Percentiles rank a stretch among this genome's conserved stretches.
Evolutionary conservation across 1,140 invertebrate species (phyloP).

Genomic region (Drosophila ironensis): DNA sequence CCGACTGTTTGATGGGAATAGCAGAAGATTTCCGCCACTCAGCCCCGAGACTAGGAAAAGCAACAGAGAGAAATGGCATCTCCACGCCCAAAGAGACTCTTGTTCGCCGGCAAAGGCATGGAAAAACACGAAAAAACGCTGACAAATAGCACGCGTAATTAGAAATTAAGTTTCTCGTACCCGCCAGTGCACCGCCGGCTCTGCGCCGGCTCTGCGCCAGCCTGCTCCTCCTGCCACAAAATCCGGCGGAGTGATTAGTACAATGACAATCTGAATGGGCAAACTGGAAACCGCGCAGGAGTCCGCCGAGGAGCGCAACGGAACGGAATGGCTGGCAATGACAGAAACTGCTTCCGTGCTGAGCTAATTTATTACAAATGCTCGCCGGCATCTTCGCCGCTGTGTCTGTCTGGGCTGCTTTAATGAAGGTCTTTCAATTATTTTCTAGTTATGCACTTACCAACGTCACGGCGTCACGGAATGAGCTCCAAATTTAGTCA

Average conservation of each 20-base stretch:
- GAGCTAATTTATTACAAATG: constrained; percentile 54
- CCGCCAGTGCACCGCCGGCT: constrained; percentile 2
- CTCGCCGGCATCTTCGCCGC: constrained; percentile 23
- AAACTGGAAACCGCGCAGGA: constrained; percentile 41
- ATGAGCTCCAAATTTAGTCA: constrained; percentile 34
- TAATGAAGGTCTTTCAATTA: constrained; percentile 48
- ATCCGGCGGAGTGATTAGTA: constrained; percentile 43
- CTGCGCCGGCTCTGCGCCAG: no score
- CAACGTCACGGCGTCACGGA: constrained; percentile 8
- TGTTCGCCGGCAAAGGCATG: neutral
- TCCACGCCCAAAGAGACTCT: neutral
- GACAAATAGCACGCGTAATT: constrained; percentile 77
- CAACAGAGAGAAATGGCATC: neutral
- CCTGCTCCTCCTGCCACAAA: no score
- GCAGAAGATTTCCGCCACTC: constrained; percentile 71
- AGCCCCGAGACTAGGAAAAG: constrained; percentile 36
- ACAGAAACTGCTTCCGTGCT: constrained; percentile 53
- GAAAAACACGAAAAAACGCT: constrained; percentile 56
- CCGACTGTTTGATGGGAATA: constrained; percentile 71
- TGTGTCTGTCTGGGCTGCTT: constrained; percentile 19
- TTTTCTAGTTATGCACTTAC: constrained; percentile 45
- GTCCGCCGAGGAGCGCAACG: constrained; percentile 2
- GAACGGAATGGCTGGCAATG: constrained; percentile 36
- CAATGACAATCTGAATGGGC: constrained; percentile 55
- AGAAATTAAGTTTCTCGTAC: constrained; percentile 70